A percentile compares a stretch with the other conserved stretches of the same genome.
phyloP scores from a whole-genome alignment of 2,797 vertebrate species.

The Petrocephalus sullivani region DNA sequence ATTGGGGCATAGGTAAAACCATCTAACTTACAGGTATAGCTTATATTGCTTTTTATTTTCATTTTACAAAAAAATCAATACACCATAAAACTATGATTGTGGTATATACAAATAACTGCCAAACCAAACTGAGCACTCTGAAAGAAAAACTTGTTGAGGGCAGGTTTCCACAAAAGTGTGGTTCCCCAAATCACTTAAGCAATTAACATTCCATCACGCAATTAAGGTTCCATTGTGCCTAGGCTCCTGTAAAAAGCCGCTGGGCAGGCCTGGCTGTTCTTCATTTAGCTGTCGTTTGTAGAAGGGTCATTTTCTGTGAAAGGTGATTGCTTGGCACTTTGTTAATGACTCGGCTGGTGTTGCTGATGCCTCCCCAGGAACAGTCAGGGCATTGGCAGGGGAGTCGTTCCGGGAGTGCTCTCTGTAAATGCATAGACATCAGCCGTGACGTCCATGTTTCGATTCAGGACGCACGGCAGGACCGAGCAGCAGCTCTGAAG shows the following conservation, averaged over 20 bases:
- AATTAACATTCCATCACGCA: not conserved
- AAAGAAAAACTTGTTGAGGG: not conserved
- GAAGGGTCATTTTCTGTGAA: not conserved
- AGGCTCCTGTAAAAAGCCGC: not conserved
- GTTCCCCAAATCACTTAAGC: not conserved
- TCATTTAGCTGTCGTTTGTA: not conserved
- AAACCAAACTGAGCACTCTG: not conserved
- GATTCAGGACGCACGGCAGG: not conserved
- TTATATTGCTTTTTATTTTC: not conserved
- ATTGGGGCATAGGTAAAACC: not conserved
- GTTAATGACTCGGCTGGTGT: not conserved
- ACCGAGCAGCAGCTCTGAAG: not conserved
- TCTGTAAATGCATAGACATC: not conserved
- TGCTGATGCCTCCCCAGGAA: not conserved
- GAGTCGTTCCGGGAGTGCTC: not conserved
- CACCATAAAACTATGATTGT: too few species aligned
- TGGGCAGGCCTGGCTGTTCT: not conserved
- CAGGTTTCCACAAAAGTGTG: not conserved
- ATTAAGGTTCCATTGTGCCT: not conserved
- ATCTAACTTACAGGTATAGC: not conserved
- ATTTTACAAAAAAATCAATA: not conserved
- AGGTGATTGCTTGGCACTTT: not conserved
- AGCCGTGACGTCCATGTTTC: not conserved
- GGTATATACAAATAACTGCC: not conserved
- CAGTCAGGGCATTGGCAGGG: not conserved